These are phyloP conservation scores for Helicoverpa zea DNA, from an alignment of 1,140 invertebrate species.

Conservation along the genomic window DNA sequence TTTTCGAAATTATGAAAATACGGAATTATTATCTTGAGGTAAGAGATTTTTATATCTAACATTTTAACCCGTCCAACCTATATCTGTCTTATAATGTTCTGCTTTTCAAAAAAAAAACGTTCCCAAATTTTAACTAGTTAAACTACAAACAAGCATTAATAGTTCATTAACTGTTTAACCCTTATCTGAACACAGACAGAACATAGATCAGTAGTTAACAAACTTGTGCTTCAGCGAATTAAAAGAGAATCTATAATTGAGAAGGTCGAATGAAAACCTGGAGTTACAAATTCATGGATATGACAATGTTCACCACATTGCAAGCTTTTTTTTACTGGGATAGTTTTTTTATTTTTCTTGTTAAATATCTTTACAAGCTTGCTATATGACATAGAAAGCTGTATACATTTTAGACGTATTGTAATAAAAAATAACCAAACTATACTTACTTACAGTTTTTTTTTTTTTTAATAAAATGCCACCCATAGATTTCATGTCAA, in stretches of 20 bases:
- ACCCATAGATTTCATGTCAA: too few species aligned
- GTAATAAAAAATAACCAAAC: too few species aligned
- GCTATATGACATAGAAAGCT: too few species aligned
- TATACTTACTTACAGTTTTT: too few species aligned
- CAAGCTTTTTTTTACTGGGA: background rate
- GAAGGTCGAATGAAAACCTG: slow-evolving; percentile 42
- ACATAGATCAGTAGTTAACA: slow-evolving; percentile 27
- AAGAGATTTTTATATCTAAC: slow-evolving; percentile 56
- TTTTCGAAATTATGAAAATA: slow-evolving; percentile 80
- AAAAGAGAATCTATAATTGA: slow-evolving; percentile 76
- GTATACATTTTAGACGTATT: too few species aligned
- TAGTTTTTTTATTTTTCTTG: too few species aligned
- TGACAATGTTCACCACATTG: slow-evolving; percentile 11
- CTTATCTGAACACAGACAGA: slow-evolving; percentile 1
- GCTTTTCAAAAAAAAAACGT: background rate
- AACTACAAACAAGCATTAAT: background rate
- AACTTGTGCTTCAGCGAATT: slow-evolving; percentile 56
- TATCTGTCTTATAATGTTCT: background rate
- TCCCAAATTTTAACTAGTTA: background rate
- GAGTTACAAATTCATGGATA: slow-evolving; percentile 46
- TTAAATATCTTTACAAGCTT: too few species aligned
- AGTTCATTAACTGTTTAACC: slow-evolving; percentile 15
- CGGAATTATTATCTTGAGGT: slow-evolving; percentile 79
- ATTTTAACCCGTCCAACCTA: background rate
- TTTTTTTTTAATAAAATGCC: too few species aligned